Base-by-base conservation (phyloP, 1,140 invertebrate species). In the Oscheius sp. region DNA sequence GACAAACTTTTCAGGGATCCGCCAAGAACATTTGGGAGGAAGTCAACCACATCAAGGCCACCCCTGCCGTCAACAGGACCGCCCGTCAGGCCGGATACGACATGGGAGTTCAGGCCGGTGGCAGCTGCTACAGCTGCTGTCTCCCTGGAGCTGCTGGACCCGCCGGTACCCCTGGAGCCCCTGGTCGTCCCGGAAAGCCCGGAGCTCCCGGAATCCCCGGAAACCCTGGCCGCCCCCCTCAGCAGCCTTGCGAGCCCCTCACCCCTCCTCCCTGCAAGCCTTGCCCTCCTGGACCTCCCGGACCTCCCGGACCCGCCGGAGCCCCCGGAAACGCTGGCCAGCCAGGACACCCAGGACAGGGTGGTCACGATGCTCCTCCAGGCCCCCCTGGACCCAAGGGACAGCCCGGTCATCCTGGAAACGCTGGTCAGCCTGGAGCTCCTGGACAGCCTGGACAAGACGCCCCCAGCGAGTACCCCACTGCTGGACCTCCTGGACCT, bases 41-140 rank as follows among this genome's bases (percentile, higher is more conserved):
- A 55, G 52, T 69, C 45, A 69, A 69, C 67, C 35, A 69, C 67
- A 58, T 69, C 52, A 55, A 52, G 46, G 35, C 2, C 7, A 28
- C 32, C 29, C 67, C 67, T 36, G 35, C 46, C 28, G 28, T 59
- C 34, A 55, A 55, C 67, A 55, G 67, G 20, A 55, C 49, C 38
- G 67, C 67, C 52, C 67, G 67, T 59, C 67, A 69, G 49, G 67
- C 67, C 18, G 67, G 67, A 26, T 58, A 69, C 38, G 67, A 52
- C 28, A 58, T 55, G 3, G 73, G 31, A 20, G 58, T 20, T n/a
- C 49, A 66, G 20, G 20, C 69, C 31, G 64, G 52, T 52, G 73
- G 73, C 58, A 68, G 61, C 3, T 76, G 74, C 70, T 45, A 46
- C 38, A 59, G 70, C 45, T 76, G 74, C 63, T 76, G 74, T 71